Percentiles rank a stretch among this genome's conserved stretches.
Conservation (phyloP, 1,140 invertebrate genomes). For the Notospermus geniculatus region DNA sequence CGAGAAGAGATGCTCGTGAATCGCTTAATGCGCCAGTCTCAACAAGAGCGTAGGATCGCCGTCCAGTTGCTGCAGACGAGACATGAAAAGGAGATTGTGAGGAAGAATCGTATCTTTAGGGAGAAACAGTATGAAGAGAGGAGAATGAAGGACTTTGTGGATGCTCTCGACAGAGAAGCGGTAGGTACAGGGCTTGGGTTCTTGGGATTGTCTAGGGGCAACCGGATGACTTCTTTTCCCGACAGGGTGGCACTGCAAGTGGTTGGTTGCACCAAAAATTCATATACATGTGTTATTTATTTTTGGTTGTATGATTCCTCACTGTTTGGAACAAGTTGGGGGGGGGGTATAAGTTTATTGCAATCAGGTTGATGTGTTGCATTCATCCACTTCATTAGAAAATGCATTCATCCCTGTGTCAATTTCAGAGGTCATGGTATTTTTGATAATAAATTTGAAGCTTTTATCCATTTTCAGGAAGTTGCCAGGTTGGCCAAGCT, state of each 20-base stretch:
- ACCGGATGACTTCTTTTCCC: no score
- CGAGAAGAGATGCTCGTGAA: slow-evolving; percentile 55
- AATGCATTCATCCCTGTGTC: no score
- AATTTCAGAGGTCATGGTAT: neutral
- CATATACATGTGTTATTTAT: no score
- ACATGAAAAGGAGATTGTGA: slow-evolving; percentile 55
- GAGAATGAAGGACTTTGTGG: slow-evolving; percentile 51
- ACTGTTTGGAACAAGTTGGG: no score
- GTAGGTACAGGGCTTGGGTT: slow-evolving; percentile 31
- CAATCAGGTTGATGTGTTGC: no score
- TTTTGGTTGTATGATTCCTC: no score
- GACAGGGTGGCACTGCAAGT: no score
- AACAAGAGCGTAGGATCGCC: slow-evolving; percentile 54
- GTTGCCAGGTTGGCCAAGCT: slow-evolving; percentile 43
- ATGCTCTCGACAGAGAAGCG: slow-evolving; percentile 53
- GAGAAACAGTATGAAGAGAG: slow-evolving; percentile 53
- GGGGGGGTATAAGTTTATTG: no score
- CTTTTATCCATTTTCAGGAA: slow-evolving; percentile 33
- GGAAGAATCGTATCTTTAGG: slow-evolving; percentile 46
- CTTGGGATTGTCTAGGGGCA: no score
- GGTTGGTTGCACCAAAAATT: no score
- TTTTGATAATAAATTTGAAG: slow-evolving; percentile 22
- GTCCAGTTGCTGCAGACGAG: slow-evolving; percentile 54
- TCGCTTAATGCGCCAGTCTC: slow-evolving; percentile 53
- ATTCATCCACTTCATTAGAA: no score